Evolutionary conservation across 2,113 vertebrate genomes (phyloP).

Genomic region (Vireo altiloquus): DNA sequence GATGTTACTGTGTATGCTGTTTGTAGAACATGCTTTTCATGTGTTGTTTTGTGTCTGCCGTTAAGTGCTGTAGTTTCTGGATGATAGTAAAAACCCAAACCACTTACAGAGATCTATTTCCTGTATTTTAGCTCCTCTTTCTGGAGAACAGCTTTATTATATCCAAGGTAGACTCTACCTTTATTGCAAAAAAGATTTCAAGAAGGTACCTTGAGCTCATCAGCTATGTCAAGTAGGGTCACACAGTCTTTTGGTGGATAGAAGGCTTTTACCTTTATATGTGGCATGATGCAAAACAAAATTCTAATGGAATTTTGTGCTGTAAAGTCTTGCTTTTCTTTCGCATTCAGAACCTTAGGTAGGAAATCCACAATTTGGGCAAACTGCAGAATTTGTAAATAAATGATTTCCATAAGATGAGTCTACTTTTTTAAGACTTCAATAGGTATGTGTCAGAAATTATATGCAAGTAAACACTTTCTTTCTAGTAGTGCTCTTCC

Average conservation of each 20-base stretch:
- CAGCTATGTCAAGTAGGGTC: not conserved
- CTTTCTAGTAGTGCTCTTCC: not conserved
- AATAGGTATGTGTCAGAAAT: not conserved
- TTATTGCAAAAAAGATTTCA: not conserved
- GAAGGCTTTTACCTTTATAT: not conserved
- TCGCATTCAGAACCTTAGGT: not conserved
- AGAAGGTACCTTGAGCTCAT: not conserved
- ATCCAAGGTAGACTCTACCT: not conserved
- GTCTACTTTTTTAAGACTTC: not conserved
- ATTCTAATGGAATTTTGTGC: not conserved
- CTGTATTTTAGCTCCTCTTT: not conserved
- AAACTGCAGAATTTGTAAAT: not conserved
- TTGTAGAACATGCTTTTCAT: not conserved
- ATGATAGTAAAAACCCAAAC: not conserved
- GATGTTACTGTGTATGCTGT: fast-evolving
- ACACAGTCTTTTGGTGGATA: not conserved
- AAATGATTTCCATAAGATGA: not conserved
- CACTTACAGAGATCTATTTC: not conserved
- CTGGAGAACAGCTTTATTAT: not conserved
- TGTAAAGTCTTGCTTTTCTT: not conserved
- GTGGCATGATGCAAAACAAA: not conserved
- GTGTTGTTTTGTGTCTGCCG: not conserved
- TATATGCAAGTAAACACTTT: not conserved
- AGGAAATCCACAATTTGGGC: not conserved
- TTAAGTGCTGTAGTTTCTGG: not conserved